Conservation (phyloP, 2,888 invertebrate species). For the Brachyopa scutellaris region DNA sequence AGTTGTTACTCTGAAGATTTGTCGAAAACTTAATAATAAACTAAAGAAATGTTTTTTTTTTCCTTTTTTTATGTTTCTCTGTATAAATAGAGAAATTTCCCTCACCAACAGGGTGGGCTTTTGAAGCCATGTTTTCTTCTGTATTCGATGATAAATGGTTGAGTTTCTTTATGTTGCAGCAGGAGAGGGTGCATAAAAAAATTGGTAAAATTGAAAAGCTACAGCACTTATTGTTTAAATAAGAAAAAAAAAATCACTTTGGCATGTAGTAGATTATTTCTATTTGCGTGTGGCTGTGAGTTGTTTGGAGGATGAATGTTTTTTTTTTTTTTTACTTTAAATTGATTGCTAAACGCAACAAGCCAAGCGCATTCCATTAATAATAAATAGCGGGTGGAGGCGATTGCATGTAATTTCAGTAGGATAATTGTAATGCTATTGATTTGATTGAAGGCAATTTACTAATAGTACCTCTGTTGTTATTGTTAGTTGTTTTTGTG, state of each 20-base stretch:
- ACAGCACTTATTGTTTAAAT: neutral
- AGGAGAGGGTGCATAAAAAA: neutral
- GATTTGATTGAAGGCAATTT: slow-evolving; percentile 37
- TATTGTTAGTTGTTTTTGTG: slow-evolving; percentile 10
- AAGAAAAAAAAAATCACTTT: neutral
- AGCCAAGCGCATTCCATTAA: slow-evolving; percentile 56
- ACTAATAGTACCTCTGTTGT: neutral
- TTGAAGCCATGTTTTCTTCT: slow-evolving; percentile 27
- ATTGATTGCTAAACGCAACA: slow-evolving; percentile 61
- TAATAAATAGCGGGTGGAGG: slow-evolving; percentile 14
- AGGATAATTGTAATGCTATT: slow-evolving; percentile 37
- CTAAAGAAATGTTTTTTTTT: neutral
- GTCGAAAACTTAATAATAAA: slow-evolving; percentile 60
- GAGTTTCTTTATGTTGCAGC: slow-evolving; percentile 6
- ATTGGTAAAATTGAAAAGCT: slow-evolving; percentile 27
- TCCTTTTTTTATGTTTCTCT: slow-evolving; percentile 3
- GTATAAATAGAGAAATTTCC: slow-evolving; percentile 30
- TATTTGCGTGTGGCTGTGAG: slow-evolving; percentile 38
- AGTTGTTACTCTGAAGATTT: slow-evolving; percentile 65
- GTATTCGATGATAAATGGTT: slow-evolving; percentile 32
- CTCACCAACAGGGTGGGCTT: slow-evolving; percentile 18
- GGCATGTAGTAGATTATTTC: slow-evolving; percentile 22
- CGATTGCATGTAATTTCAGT: slow-evolving; percentile 15
- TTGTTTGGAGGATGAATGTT: slow-evolving; percentile 33
- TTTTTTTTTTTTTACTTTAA: neutral